Evolutionary conservation across 2,113 vertebrate genomes (phyloP), one percentile per base, ranked within the genome.

Genomic region (Apeltes quadracus): DNA sequence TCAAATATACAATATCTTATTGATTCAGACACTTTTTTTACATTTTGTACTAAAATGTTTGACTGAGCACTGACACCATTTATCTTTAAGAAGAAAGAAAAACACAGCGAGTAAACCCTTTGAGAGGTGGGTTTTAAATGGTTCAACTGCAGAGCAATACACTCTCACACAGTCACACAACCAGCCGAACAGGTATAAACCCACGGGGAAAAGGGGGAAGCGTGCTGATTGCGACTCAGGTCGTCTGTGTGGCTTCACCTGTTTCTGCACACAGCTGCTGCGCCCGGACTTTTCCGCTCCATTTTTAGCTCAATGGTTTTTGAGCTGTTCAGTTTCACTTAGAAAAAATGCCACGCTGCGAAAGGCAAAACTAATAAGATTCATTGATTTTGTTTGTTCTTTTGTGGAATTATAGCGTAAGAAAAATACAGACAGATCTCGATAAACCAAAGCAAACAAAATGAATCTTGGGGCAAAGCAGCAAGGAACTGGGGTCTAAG

Each of bases 231-330:
- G 73, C 78, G 32, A 63, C 61, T 79, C 68, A 69, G 54, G 72
- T 51, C 27, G 48, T 53, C 27, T 80, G 75, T 68, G 71, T 43
- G 54, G 38, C 29, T 68, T 85, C 90, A 92, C 87, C 88, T 92
- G 91, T 91, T 88, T 57, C 18, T 72, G 53, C 63, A 20, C 32
- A 61, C 89, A 89, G 87, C 90, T 91, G 89, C 82, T 75, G 71
- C 83, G 54, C 56, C 44, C 69, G 56, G 72, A 81, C 74, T 12
- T 77, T 64, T 46, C 43, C 61, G 41, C 0, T 71, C 73, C 67
- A 61, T 57, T 86, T 86, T 65, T 84, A 87, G 71, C 69, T 27
- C 55, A 36, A 38, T 43, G 39, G 36, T 58, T n/a, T 69, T 55
- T 62, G 41, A 56, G 39, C n/a, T 39, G 22, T 32, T 69, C 58